Evolutionary conservation across 2,888 invertebrate species (phyloP).

Genomic region (Micoletzkya japonica): DNA sequence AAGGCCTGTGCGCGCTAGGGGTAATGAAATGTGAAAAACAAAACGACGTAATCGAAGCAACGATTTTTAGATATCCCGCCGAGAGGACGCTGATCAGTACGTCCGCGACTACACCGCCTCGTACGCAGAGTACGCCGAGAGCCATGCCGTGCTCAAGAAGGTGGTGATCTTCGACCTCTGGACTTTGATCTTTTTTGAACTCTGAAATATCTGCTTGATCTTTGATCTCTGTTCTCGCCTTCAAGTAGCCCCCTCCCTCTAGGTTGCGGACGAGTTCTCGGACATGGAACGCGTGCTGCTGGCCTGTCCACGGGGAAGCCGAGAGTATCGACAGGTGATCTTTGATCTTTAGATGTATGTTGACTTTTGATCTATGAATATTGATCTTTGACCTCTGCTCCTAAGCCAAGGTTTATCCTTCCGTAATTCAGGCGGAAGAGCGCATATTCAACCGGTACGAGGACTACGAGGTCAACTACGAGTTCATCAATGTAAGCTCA

Average conservation of each 20-base stretch:
- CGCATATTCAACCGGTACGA: constrained; percentile 1
- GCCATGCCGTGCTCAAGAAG: constrained; percentile 1
- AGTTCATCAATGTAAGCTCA: constrained; percentile 9
- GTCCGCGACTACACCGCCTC: neutral
- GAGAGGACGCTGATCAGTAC: constrained; percentile 1
- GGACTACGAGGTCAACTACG: constrained; percentile 5
- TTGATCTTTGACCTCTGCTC: neutral
- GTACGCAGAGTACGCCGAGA: constrained; percentile 11
- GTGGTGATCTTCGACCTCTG: neutral
- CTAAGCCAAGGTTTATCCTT: neutral
- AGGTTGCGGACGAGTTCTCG: constrained; percentile 18
- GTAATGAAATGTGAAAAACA: too few relatives aligned
- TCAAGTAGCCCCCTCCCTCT: too few relatives aligned
- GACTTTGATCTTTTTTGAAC: neutral
- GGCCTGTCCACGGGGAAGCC: neutral
- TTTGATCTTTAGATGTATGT: neutral
- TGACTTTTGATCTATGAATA: neutral
- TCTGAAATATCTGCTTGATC: neutral
- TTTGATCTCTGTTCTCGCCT: neutral
- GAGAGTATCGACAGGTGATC: neutral
- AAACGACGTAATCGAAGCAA: too few relatives aligned
- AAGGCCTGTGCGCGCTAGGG: too few relatives aligned
- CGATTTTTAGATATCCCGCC: neutral
- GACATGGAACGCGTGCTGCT: constrained; percentile 2
- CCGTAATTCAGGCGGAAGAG: neutral